These are phyloP conservation scores for Adrianichthys oophorus DNA, from an alignment of 2,797 vertebrate genomes.

Conservation along the genomic window DNA sequence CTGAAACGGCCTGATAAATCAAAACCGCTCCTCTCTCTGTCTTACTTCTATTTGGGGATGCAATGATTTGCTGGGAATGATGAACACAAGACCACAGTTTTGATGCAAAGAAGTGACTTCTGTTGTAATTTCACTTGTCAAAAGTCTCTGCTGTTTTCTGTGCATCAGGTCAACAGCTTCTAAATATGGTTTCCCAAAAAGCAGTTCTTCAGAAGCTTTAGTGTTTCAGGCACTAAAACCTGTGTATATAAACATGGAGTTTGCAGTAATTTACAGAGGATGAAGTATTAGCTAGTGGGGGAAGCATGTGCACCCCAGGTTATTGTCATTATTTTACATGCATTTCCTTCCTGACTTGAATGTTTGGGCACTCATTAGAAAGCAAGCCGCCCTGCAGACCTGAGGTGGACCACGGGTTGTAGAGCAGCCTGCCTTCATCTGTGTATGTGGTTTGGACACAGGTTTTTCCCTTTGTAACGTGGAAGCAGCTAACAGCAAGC, in stretches of 20 bases:
- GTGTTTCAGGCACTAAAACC: background rate
- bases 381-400: conserved; percentile 39
- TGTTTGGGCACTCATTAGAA: conserved; percentile 73
- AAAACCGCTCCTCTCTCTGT: background rate
- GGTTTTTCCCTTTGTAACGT: conserved; percentile 73
- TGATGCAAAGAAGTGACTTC: background rate
- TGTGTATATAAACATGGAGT: conserved; percentile 60
- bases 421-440: conserved; percentile 41
- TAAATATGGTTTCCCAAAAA: background rate
- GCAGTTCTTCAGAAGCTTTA: background rate
- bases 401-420: conserved; percentile 37
- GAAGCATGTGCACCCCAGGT: conserved; percentile 75
- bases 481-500: conserved; percentile 68
- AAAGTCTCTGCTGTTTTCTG: background rate
- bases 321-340: conserved; percentile 74
- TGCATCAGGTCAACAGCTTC: background rate
- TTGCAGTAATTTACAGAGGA: conserved; percentile 57
- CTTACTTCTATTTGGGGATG: too few species aligned
- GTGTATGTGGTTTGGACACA: conserved; percentile 64
- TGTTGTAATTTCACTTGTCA: background rate
- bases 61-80: too few species aligned
- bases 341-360: conserved; percentile 70
- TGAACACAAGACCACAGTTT: background rate
- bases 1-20: background rate
- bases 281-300: conserved; percentile 71